A percentile compares a stretch with the other conserved stretches of the same genome.
These are phyloP conservation scores for Anthoscopus minutus DNA, from an alignment of 2,113 vertebrate species.

Conservation along the genomic window DNA sequence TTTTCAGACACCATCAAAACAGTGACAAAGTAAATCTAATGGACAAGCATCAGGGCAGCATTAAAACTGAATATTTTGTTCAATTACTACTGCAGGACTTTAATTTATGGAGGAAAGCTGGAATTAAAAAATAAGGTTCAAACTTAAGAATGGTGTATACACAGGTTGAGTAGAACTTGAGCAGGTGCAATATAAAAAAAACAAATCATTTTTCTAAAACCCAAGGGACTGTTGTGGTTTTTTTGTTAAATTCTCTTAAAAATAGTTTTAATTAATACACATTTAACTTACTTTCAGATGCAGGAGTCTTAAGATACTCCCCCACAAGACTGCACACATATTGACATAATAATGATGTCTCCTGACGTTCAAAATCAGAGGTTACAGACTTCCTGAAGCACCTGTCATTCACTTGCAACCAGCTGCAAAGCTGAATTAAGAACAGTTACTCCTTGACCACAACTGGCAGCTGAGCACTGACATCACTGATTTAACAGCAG, in stretches of 20 bases:
- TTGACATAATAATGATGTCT: slow-evolving; percentile 19
- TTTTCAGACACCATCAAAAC: not conserved
- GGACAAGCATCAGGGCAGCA: not conserved
- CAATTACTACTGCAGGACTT: not conserved
- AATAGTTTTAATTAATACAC: not conserved
- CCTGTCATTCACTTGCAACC: slow-evolving; percentile 78
- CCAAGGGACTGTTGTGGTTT: not conserved
- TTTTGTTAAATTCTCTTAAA: not conserved
- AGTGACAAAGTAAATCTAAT: not conserved
- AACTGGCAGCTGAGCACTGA: not conserved
- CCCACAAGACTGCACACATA: slow-evolving; percentile 67
- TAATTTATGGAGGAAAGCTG: not conserved
- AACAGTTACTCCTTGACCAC: not conserved
- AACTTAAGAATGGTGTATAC: not conserved
- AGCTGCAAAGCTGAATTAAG: slow-evolving; percentile 78
- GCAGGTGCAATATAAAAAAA: not conserved
- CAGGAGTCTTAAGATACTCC: slow-evolving; percentile 73
- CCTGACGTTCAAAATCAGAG: not conserved
- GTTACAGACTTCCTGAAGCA: slow-evolving; percentile 63
- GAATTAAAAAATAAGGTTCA: not conserved
- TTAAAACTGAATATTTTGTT: not conserved
- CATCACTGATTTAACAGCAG: not conserved
- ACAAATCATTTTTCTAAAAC: not conserved
- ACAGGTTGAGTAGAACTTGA: not conserved
- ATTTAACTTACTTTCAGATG: slow-evolving; percentile 63